Base-by-base conservation (phyloP, 2,797 vertebrate species). In the Sparidentex hasta region DNA sequence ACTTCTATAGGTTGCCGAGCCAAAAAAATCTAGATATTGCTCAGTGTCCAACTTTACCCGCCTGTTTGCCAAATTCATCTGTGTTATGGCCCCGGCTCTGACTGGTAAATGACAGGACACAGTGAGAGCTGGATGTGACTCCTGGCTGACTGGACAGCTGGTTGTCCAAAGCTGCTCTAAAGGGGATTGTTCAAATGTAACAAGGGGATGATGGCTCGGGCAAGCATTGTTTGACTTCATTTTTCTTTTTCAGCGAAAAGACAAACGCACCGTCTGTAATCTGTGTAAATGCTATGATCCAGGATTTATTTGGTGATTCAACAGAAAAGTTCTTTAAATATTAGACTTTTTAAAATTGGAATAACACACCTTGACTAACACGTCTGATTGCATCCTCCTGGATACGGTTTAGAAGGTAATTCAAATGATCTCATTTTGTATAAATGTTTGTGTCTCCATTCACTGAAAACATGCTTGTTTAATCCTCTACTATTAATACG, bases 101-200 rank as follows among this genome's bases (percentile, higher is more conserved):
- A 88, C 86, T 86, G 86, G 87, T 81, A 81, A 90, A 88, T 82
- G 85, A 90, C 85, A 87, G 82, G 65, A 84, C 76, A 70, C 29
- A 80, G 50, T 71, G 68, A 78, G 54, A 83, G 76, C 84, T 88
- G 82, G 78, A 89, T 88, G 66, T 84, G 85, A 83, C 82, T 86
- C 63, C 80, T 85, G 87, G 72, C 83, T 73, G 83, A 73, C 71
- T 74, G 78, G 55, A 74, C 82, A 75, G 76, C 71, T 71, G 66
- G 25, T 43, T 73, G 70, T 86, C 82, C 81, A 86, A 92, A 88
- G 73, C 79, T 79, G 72, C 81, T 85, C 74, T 71, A 74, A 86
- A 77, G 80, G 72, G 86, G 76, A 86, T 76, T 86, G 82, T 85
- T 87, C 81, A 74, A 76, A 88, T 81, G 57, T 83, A 88, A 88